Evolutionary conservation across 2,888 invertebrate genomes (phyloP), one percentile per base, ranked within the genome.

Genomic region (Drosophila borealis): DNA sequence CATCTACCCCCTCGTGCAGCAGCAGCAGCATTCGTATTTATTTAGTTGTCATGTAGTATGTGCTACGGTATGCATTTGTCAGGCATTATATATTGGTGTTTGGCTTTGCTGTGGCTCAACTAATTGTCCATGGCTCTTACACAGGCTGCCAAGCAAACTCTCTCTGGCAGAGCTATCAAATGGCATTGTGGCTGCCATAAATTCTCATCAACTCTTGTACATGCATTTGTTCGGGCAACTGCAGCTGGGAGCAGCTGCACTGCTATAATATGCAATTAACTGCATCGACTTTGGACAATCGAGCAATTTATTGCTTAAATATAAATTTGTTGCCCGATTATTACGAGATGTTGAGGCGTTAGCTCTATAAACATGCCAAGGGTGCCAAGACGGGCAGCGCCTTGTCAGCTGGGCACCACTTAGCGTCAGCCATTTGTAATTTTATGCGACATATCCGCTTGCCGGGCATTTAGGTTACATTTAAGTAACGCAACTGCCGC

Each of bases 391-490:
- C 36, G 17, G 34, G 10, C 54, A 42, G 44, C 54, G 19, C 49
- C 42, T 29, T 44, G 57, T 45, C 63, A 69, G 41, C 59, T 59
- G 36, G 45, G 69, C 42, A 56, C 66, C 77, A 79, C 82, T 84
- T 81, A 70, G 67, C 67, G 64, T 75, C 77, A 55, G 39, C 66
- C 78, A 68, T 80, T 80, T 80, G 72, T 68, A 72, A 78, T 78
- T 82, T 80, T 73, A 78, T 78, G 87, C 84, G 87, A 83, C 87
- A 84, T 73, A 83, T 87, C 83, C 83, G 83, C 70, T 86, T 77
- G 83, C 83, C 86, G 81, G 80, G 77, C 81, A 74, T 83, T 83
- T 86, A 74, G 86, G 81, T 83, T 83, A 74, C 82, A 69, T 86
- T 83, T 76, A 83, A 77, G 81, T 74, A 56, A 70, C 57, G 48